Conservation (phyloP, 2,113 vertebrate species). For the Gasterosteus aculeatus region DNA sequence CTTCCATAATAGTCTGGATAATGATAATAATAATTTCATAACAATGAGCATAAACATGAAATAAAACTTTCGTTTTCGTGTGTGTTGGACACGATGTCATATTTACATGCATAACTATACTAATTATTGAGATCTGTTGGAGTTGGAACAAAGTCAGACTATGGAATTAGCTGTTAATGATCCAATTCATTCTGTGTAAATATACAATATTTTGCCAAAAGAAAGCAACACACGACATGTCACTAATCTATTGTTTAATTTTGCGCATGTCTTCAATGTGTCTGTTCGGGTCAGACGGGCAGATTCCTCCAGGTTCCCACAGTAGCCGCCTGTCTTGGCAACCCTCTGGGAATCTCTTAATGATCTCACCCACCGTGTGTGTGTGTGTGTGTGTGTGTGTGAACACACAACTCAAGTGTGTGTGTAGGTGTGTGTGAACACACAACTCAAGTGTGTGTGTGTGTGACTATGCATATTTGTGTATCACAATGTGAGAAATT, state of each 20-base stretch:
- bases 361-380: conserved; percentile 54
- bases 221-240: not conserved
- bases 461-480: conserved; percentile 8
- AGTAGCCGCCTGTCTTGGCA: conserved; percentile 46
- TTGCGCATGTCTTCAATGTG: conserved; percentile 12
- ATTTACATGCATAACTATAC: not conserved
- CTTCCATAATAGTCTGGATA: not conserved
- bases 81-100: not conserved
- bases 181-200: not conserved
- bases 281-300: conserved; percentile 32
- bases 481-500: conserved; percentile 25
- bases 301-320: conserved; percentile 52
- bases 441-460: not conserved
- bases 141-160: not conserved
- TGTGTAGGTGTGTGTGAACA: conserved; percentile 8
- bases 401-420: conserved; percentile 3
- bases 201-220: not conserved
- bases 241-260: conserved; percentile 6
- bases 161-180: not conserved
- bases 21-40: too few species aligned
- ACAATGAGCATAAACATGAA: not conserved
- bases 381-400: conserved; percentile 37
- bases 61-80: not conserved
- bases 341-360: conserved; percentile 67
- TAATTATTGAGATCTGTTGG: not conserved